Conservation (phyloP, 1,140 invertebrate genomes). For the Plectrocnemia conspersa region DNA sequence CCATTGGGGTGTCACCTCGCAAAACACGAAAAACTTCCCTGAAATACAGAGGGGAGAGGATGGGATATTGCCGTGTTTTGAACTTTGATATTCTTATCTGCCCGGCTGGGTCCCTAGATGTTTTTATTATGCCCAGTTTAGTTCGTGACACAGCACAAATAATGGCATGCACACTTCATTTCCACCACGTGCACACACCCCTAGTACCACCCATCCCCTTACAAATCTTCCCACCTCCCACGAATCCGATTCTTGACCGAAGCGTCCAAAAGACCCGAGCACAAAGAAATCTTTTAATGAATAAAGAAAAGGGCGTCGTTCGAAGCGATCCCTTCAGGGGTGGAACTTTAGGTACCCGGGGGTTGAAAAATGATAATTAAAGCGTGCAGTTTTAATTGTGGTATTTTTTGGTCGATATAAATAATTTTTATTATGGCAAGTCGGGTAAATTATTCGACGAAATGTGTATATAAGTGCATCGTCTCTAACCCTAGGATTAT, state of each 20-base stretch:
- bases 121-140: conserved; percentile 26
- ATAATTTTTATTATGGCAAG: no score
- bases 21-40: conserved; percentile 30
- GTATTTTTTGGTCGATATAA: no score
- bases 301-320: no score
- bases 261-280: neutral
- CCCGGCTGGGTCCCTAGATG: conserved; percentile 7
- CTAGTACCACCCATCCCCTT: neutral
- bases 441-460: no score
- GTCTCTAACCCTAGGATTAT: conserved; percentile 20
- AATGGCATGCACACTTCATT: conserved; percentile 17
- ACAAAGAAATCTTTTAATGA: no score
- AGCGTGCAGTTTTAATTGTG: no score
- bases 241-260: no score
- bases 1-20: conserved; percentile 32
- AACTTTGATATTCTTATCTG: conserved; percentile 25
- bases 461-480: conserved; percentile 28
- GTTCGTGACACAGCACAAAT: conserved; percentile 19
- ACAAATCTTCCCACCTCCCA: neutral
- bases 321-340: no score
- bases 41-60: neutral
- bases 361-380: no score
- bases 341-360: no score
- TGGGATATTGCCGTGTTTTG: conserved; percentile 17
- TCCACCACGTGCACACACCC: conserved; percentile 2